Base-by-base conservation (phyloP, 2,113 vertebrate genomes). In the Sminthopsis crassicaudata region DNA sequence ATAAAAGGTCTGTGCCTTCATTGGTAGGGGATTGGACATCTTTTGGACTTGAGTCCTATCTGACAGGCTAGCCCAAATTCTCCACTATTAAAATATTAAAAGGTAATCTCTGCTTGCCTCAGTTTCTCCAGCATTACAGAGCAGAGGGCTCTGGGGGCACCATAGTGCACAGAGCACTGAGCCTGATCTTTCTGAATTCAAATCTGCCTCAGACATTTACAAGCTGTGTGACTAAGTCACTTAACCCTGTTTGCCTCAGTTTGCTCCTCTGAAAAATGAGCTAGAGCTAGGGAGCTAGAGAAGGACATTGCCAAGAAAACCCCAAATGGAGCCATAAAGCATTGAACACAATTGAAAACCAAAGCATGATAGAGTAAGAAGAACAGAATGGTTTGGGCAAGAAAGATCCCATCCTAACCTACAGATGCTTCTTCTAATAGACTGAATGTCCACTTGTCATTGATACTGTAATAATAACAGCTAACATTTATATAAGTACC, bases 141-240 rank as follows among this genome's bases (percentile, higher is more conserved):
- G 42, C 42, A 53, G 12, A 48, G 46, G 46, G 6, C 48, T 48
- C 48, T 48, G 48, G 48, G 46, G 48, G 48, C 93, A 55, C 42
- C 2, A 7, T 53, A 0, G 24, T 27, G 11, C 16, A 51, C 91
- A 94, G 84, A 91, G 92, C 42, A 84, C 89, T 50, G 25, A 24
- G 16, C 46, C 89, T 91, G 8, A 51, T 60, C 57, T 60, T 67
- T 12, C 27, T 53, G 91, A 92, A 5, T 90, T 25, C 52, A 36
- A 96, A 93, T 91, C 90, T 91, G 51, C 8, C 54, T 94, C 53
- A 95, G 53, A 24, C 53, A 1, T 57, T 91, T 91, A 42, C 90
- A 52, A 24, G 52, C 42, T 88, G 16, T 53, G 26, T 94, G 97
- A 92, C 94, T 91, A 89, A 89, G 90, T 91, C 92, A 92, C 57